These are phyloP conservation scores for Danio tinwini DNA, from an alignment of 2,797 vertebrate species.

Conservation along the genomic window DNA sequence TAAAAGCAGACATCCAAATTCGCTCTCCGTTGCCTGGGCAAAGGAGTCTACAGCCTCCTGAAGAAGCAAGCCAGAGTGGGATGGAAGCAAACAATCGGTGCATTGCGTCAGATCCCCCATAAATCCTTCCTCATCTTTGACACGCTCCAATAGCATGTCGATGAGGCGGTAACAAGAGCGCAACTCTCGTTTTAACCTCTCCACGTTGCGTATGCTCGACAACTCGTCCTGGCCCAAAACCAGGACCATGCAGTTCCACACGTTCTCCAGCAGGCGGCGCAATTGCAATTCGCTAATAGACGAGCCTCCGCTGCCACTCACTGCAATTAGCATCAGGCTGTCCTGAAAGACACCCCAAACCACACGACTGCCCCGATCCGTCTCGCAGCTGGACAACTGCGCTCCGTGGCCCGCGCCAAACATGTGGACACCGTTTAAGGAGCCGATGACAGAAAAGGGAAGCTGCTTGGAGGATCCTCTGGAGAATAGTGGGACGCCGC, in stretches of 20 bases:
- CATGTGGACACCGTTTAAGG: slow-evolving; percentile 93
- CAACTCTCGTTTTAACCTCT: slow-evolving; percentile 89
- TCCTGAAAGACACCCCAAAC: slow-evolving; percentile 89
- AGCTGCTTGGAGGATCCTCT: slow-evolving; percentile 81
- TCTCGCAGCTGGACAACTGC: slow-evolving; percentile 79
- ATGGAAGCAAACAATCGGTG: slow-evolving; percentile 82
- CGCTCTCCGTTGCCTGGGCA: slow-evolving; percentile 79
- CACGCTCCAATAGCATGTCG: slow-evolving; percentile 83
- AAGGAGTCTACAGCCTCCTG: slow-evolving; percentile 85
- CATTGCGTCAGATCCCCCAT: slow-evolving; percentile 87
- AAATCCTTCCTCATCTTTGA: slow-evolving; percentile 72
- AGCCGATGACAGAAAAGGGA: slow-evolving; percentile 90
- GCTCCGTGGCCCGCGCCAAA: slow-evolving; percentile 88
- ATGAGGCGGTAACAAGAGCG: slow-evolving; percentile 87
- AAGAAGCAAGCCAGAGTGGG: slow-evolving; percentile 76
- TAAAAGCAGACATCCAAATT: slow-evolving; percentile 85
- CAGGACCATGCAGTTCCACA: slow-evolving; percentile 91
- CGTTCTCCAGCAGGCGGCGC: slow-evolving; percentile 85
- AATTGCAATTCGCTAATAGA: slow-evolving; percentile 76
- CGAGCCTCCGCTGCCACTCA: slow-evolving; percentile 74
- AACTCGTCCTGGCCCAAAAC: slow-evolving; percentile 89
- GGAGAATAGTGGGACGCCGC: slow-evolving; percentile 89
- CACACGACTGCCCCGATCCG: slow-evolving; percentile 80
- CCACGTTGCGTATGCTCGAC: slow-evolving; percentile 82
- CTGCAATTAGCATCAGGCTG: slow-evolving; percentile 88